Conservation (phyloP, 2,797 vertebrate species). For the Austrolebias charrua region DNA sequence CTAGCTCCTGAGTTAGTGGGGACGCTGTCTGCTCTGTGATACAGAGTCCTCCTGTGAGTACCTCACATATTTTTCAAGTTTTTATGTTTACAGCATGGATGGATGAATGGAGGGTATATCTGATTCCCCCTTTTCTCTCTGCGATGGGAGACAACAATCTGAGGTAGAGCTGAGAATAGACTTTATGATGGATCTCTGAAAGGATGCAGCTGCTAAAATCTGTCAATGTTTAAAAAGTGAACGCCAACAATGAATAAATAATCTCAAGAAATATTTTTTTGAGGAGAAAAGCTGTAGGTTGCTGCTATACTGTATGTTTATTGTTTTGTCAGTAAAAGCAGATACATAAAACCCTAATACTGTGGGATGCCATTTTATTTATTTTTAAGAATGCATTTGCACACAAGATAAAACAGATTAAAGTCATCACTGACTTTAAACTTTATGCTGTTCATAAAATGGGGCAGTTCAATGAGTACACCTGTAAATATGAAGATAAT, state of each 20-base stretch:
- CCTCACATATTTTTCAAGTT: too few species aligned
- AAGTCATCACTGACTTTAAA: neutral
- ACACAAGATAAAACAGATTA: neutral
- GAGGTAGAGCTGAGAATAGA: neutral
- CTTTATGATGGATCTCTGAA: neutral
- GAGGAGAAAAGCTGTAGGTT: neutral
- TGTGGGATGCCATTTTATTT: neutral
- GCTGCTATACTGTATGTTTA: too few species aligned
- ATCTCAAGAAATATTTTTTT: neutral
- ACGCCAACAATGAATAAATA: too few species aligned
- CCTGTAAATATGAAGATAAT: neutral
- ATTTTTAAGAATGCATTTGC: neutral
- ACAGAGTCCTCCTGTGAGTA: too few species aligned
- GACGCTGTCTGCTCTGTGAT: too few species aligned
- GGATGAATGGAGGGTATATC: constrained; percentile 2
- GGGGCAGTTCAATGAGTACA: neutral
- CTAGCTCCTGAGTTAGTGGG: too few species aligned
- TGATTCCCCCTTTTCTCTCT: constrained; percentile 3
- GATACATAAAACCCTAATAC: too few species aligned
- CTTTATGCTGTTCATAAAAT: neutral
- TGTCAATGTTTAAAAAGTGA: neutral
- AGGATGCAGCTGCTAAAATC: neutral
- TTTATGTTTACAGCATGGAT: too few species aligned
- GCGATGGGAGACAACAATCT: neutral
- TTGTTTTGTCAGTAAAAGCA: too few species aligned